Evolutionary conservation across 1,140 invertebrate species (phyloP), one percentile per base, ranked within the genome.

Genomic region (Reticulitermes speratus): DNA sequence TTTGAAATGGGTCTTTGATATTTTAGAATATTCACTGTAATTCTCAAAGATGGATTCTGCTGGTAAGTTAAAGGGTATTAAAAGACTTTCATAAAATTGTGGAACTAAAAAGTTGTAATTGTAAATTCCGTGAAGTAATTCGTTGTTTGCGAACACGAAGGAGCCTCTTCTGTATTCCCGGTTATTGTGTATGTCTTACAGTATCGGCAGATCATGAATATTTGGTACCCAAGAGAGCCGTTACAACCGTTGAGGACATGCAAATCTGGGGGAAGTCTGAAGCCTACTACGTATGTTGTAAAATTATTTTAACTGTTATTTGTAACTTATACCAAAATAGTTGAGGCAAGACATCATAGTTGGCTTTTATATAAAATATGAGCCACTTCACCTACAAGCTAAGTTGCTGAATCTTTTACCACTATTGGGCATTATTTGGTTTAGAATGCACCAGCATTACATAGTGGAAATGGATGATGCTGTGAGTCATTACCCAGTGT

Each of bases 181-280:
- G 8, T 86, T 7, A 9, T 25, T 44, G 6, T 75, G 6, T 86
- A 81, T 69, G 23, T 11, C 81, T n/a, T 69, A 69, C 45, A 86
- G 85, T 75, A 21, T 38, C 69, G 52, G 91, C 92, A 44, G 90
- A 93, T 87, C 94, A 95, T 91, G 91, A 93, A 86, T 97, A 94
- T 90, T 87, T 93, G 38, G 91, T 93, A 65, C 96, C 96, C 44
- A 92, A 92, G 87, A 96, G 95, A 90, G 92, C 92, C 82, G 94
- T 98, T 9, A 94, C 96, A 91, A 91, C 90, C 65, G 92, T 94
- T 16, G 91, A 91, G 44, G 96, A 97, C 89, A 95, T 98, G 94
- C 90, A 91, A 59, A 91, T 93, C 86, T 98, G 97, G 97, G 94
- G 96, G 89, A 95, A 95, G 89, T 97, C 96, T 3, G 95, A 96